phyloP scores from a whole-genome alignment of 2,797 vertebrate species.

The Neopelma chrysocephalum region DNA sequence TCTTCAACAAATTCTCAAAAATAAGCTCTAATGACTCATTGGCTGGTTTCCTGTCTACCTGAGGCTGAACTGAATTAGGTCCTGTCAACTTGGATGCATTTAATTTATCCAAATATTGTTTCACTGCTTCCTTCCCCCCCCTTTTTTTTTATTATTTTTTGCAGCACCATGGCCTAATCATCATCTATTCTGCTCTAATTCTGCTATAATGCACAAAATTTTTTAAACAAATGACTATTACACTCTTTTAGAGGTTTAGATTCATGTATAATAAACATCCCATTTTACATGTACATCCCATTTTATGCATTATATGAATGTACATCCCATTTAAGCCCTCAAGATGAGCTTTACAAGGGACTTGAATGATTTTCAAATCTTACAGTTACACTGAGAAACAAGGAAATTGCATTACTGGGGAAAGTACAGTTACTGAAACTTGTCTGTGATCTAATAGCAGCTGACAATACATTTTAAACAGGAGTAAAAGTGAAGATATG shows the following conservation, averaged over 20 bases:
- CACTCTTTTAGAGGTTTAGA: background rate
- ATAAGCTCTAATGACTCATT: background rate
- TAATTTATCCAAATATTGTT: background rate
- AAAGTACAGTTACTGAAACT: background rate
- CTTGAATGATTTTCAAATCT: background rate
- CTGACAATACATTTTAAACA: background rate
- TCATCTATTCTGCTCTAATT: background rate
- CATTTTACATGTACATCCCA: background rate
- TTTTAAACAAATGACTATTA: background rate
- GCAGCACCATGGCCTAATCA: background rate
- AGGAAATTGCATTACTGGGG: background rate
- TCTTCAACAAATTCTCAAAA: background rate
- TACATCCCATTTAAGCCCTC: background rate
- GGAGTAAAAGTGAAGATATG: background rate
- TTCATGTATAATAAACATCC: background rate
- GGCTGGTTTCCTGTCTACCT: background rate
- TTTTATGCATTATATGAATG: background rate
- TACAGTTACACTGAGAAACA: background rate
- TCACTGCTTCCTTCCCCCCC: fast-evolving
- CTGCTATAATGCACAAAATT: background rate
- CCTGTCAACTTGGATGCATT: background rate
- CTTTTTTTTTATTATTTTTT: background rate
- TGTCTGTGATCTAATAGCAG: background rate
- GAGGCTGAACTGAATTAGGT: background rate
- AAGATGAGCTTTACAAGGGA: background rate